These are phyloP conservation scores for Drosophila austrosaltans DNA, from an alignment of 2,888 invertebrate genomes.

Conservation along the genomic window DNA sequence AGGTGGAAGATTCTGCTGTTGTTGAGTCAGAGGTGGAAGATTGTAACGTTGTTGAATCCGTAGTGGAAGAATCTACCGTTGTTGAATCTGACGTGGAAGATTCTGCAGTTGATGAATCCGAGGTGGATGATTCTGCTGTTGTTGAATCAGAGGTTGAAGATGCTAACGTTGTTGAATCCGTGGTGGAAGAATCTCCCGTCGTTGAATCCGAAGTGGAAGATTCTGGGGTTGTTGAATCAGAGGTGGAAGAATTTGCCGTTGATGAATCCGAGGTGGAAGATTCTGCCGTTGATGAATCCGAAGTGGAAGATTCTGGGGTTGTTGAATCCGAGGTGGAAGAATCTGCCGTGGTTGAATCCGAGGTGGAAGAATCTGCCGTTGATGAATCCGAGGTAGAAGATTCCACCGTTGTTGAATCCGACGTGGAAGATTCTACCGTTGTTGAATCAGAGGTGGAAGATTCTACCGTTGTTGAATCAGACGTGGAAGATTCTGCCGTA, in stretches of 20 bases:
- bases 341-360: background rate
- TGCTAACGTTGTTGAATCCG: background rate
- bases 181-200: background rate
- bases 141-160: conserved; percentile 8
- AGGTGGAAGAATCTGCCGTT: conserved; percentile 15
- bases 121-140: background rate
- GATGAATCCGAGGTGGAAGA: background rate
- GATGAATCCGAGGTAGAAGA: conserved; percentile 5
- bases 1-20: background rate
- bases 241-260: too few species aligned
- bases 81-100: conserved; percentile 7
- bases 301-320: background rate
- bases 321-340: background rate
- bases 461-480: background rate
- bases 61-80: conserved; percentile 19
- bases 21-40: conserved; percentile 12
- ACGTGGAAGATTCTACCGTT: conserved; percentile 17
- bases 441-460: conserved; percentile 4
- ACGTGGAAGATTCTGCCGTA: background rate
- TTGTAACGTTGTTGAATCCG: background rate
- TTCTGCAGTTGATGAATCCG: conserved; percentile 1
- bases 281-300: background rate
- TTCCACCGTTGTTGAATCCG: background rate
- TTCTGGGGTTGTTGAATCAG: background rate
- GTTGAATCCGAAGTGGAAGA: background rate